phyloP scores from a whole-genome alignment of 1,140 invertebrate species.

The Hypsibius dujardini region DNA sequence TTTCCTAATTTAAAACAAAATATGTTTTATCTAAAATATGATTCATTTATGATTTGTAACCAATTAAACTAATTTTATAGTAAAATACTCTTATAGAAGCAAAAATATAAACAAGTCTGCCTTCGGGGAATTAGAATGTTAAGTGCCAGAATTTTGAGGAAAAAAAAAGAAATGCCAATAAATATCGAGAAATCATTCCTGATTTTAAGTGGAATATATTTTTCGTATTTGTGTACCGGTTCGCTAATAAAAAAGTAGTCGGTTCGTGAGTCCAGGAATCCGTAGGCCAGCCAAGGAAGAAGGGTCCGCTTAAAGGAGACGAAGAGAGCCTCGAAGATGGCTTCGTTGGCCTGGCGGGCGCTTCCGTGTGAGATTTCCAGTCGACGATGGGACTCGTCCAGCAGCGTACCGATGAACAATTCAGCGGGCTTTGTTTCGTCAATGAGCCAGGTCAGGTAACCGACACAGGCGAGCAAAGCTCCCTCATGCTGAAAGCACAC shows the following conservation, averaged over 20 bases:
- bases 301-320: background rate
- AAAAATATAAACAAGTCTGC: background rate
- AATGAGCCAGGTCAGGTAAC: background rate
- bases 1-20: too few species aligned
- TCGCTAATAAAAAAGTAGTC: background rate
- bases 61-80: too few species aligned
- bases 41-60: too few species aligned
- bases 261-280: background rate
- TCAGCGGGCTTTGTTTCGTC: background rate
- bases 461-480: background rate
- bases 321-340: background rate
- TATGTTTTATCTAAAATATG: too few species aligned
- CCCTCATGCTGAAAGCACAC: background rate
- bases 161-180: background rate
- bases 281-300: background rate
- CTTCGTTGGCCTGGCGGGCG: background rate
- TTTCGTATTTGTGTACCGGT: background rate
- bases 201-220: background rate
- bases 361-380: background rate
- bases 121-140: too few species aligned
- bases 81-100: too few species aligned
- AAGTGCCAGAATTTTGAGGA: too few species aligned
- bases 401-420: background rate
- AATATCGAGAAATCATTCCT: too few species aligned
- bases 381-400: background rate